Percentiles rank a stretch among this genome's conserved stretches.
These are phyloP conservation scores for Listronotus bonariensis DNA, from an alignment of 1,140 invertebrate genomes.

Conservation along the genomic window DNA sequence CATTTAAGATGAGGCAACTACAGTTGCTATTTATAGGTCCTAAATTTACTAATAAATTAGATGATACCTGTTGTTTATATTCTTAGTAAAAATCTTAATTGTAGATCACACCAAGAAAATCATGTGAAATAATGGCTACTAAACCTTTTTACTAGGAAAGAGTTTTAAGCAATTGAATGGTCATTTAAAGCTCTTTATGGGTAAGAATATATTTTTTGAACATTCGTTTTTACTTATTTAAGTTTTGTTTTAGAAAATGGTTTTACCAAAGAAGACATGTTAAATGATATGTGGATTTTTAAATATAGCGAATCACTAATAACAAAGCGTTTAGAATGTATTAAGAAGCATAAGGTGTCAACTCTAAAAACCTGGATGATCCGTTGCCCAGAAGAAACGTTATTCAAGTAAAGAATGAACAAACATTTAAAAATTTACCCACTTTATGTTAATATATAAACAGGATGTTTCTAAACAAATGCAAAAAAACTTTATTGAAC, in stretches of 20 bases:
- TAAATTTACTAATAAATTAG: too few relatives aligned
- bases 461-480: neutral
- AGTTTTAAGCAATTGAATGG: conserved; percentile 32
- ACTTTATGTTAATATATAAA: neutral
- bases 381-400: conserved; percentile 55
- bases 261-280: conserved; percentile 55
- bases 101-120: conserved; percentile 30
- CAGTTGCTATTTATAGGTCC: too few relatives aligned
- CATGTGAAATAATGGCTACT: conserved; percentile 36
- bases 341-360: conserved; percentile 55
- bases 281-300: conserved; percentile 61
- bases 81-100: conserved; percentile 22
- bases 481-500: too few relatives aligned
- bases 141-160: conserved; percentile 39
- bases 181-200: conserved; percentile 36
- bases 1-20: neutral
- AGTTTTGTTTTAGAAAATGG: conserved; percentile 50
- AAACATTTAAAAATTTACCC: neutral
- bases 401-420: conserved; percentile 52
- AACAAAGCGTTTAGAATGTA: conserved; percentile 52
- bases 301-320: conserved; percentile 55
- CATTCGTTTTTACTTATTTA: conserved; percentile 14
- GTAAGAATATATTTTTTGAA: conserved; percentile 14
- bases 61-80: neutral
- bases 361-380: conserved; percentile 64